phyloP scores from a whole-genome alignment of 2,113 vertebrate genomes.

The Apodemus sylvaticus region DNA sequence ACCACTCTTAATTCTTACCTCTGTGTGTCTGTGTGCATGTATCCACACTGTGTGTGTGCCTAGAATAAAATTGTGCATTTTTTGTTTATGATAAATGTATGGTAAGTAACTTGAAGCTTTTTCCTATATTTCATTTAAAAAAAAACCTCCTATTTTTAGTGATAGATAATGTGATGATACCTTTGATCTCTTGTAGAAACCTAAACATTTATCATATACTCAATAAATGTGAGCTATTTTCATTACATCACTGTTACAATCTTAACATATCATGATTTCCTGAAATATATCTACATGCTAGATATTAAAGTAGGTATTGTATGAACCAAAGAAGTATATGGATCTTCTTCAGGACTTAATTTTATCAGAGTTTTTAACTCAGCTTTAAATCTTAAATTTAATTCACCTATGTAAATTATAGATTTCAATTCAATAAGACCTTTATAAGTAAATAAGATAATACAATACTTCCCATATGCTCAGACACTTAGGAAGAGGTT shows the following conservation, averaged over 20 bases:
- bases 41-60: not conserved
- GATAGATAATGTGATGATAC: not conserved
- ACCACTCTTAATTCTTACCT: rapidly evolving
- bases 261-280: not conserved
- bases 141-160: not conserved
- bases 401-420: not conserved
- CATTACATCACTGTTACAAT: not conserved
- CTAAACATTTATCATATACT: not conserved
- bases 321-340: not conserved
- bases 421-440: not conserved
- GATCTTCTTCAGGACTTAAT: not conserved
- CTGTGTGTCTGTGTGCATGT: not conserved
- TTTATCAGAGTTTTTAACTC: not conserved
- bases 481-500: not conserved
- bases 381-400: not conserved
- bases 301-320: not conserved
- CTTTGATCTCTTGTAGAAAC: not conserved
- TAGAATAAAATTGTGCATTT: not conserved
- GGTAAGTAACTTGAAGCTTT: not conserved
- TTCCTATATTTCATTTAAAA: not conserved
- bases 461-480: not conserved
- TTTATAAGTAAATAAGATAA: not conserved
- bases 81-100: not conserved
- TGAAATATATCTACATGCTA: not conserved
- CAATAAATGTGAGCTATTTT: not conserved